Conservation (phyloP, 2,888 invertebrate species). For the Dexiosoma caninum region DNA sequence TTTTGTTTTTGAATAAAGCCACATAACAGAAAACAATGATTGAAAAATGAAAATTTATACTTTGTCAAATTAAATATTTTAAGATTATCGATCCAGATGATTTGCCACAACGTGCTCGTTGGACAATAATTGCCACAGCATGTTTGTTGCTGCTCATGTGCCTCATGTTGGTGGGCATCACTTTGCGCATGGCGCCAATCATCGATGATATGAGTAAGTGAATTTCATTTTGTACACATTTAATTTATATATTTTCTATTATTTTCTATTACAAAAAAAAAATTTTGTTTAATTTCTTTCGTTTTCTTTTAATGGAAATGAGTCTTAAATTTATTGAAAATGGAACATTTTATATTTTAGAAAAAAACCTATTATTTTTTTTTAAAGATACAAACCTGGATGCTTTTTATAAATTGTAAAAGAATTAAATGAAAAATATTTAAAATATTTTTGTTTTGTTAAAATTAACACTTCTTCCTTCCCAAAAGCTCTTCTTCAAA, state of each 20-base stretch:
- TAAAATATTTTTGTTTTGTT: constrained; percentile 3
- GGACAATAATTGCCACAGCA: constrained; percentile 94
- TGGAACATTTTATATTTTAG: constrained; percentile 60
- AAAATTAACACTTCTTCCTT: constrained; percentile 15
- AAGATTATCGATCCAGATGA: constrained; percentile 88
- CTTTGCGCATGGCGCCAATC: constrained; percentile 94
- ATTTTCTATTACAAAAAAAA: not conserved
- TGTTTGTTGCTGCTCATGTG: constrained; percentile 92
- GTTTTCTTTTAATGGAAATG: constrained; percentile 1
- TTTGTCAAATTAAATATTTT: not conserved
- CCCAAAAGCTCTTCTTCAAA: not conserved
- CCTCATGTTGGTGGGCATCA: constrained; percentile 92
- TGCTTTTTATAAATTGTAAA: constrained; percentile 48
- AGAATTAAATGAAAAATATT: not conserved
- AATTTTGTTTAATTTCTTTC: not conserved
- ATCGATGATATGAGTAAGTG: constrained; percentile 97
- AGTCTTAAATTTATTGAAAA: constrained; percentile 44
- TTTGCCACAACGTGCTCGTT: constrained; percentile 88
- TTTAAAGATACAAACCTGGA: constrained; percentile 38
- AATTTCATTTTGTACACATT: too few species aligned
- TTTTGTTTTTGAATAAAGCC: not conserved
- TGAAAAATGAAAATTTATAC: too few species aligned
- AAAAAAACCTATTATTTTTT: constrained; percentile 32
- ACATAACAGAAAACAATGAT: too few species aligned
- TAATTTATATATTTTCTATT: constrained; percentile 13